A percentile compares a stretch with the other conserved stretches of the same genome.
phyloP scores from a whole-genome alignment of 2,888 invertebrate species.

The Leistus spinibarbis region DNA sequence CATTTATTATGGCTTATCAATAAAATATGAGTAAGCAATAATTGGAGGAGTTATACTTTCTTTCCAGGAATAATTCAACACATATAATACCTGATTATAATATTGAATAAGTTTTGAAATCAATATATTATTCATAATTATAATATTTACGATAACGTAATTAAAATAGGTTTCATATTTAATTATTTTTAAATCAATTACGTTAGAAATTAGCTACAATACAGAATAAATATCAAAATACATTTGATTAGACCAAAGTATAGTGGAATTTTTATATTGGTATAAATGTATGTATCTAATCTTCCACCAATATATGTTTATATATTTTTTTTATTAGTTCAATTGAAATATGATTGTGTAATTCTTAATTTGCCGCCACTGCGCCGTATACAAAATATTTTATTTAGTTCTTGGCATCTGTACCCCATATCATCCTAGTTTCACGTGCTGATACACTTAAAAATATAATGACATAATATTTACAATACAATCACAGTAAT shows the following conservation, averaged over 20 bases:
- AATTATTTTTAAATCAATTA: no score
- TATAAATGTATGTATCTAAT: not conserved
- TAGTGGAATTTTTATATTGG: not conserved
- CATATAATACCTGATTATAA: no score
- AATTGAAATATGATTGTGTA: not conserved
- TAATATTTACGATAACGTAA: no score
- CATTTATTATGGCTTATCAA: no score
- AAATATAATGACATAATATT: not conserved
- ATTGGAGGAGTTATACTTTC: no score
- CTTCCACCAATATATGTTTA: not conserved
- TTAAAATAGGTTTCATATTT: no score
- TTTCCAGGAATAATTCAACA: no score
- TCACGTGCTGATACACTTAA: not conserved
- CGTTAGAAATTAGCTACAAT: no score
- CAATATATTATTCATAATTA: no score
- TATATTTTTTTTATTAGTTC: not conserved
- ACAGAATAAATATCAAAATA: not conserved
- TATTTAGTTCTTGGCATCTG: not conserved
- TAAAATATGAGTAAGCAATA: no score
- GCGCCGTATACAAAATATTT: not conserved
- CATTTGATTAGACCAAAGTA: not conserved
- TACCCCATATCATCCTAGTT: not conserved
- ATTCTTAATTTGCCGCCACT: not conserved
- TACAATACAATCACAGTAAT: not conserved
- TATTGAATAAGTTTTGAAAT: no score